These are phyloP conservation scores for Cotesia glomerata DNA, from an alignment of 1,140 invertebrate species.

Conservation along the genomic window DNA sequence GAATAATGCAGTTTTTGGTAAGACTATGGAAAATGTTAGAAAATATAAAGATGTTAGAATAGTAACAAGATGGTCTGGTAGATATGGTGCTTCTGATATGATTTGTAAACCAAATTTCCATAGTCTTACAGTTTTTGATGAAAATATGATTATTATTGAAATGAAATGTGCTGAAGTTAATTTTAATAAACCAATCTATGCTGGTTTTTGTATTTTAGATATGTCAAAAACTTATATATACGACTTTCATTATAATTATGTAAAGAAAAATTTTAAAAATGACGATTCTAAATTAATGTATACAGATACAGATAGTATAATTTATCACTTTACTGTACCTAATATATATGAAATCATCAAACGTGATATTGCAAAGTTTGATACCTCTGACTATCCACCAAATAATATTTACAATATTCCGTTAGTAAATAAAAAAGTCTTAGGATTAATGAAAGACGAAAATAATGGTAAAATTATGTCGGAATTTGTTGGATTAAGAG, in stretches of 20 bases:
- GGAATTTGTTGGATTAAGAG: constrained; percentile 27
- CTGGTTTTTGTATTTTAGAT: constrained; percentile 33
- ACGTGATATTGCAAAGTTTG: no score
- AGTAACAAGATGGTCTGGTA: constrained; percentile 44
- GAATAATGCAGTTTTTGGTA: constrained; percentile 1
- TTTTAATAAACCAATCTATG: constrained; percentile 42
- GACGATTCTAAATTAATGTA: neutral
- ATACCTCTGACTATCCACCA: constrained; percentile 18
- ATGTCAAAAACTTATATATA: neutral
- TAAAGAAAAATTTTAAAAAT: neutral
- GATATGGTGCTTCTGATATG: no score
- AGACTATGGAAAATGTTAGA: constrained; percentile 11
- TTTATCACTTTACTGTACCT: neutral
- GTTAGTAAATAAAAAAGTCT: constrained; percentile 27
- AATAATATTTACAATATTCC: constrained; percentile 30
- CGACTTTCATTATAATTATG: no score
- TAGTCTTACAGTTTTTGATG: no score
- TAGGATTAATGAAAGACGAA: constrained; percentile 32
- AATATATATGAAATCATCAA: constrained; percentile 1
- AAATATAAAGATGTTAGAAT: constrained; percentile 55
- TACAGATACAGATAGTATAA: neutral
- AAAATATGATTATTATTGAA: no score
- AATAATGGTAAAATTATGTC: constrained; percentile 29
- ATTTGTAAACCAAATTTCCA: no score
- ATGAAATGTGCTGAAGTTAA: constrained; percentile 34